Evolutionary conservation across 2,113 vertebrate species (phyloP).

Genomic region (Pseudorasbora parva): DNA sequence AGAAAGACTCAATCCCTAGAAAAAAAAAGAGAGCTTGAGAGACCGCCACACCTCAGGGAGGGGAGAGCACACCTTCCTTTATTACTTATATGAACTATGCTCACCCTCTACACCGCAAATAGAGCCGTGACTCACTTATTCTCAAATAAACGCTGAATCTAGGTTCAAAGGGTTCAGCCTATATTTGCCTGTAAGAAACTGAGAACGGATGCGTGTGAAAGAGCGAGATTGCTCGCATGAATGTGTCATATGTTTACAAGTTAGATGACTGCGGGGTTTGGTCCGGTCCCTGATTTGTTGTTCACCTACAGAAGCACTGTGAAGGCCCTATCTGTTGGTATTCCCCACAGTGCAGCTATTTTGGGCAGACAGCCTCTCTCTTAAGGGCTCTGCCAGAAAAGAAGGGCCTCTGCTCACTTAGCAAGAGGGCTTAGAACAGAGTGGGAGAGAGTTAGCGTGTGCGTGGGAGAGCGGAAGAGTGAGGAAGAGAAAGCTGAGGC

Average conservation of each 20-base stretch:
- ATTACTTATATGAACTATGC: slow-evolving; percentile 59
- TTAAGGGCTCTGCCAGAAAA: slow-evolving; percentile 63
- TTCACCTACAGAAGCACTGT: slow-evolving; percentile 52
- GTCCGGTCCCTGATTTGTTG: slow-evolving; percentile 33
- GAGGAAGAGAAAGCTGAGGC: slow-evolving; percentile 5
- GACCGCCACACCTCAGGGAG: slow-evolving; percentile 28
- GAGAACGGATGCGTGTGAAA: not conserved
- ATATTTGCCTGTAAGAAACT: slow-evolving; percentile 31
- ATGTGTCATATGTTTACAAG: slow-evolving; percentile 44
- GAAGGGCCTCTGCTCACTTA: slow-evolving; percentile 54
- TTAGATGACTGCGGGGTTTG: slow-evolving; percentile 7
- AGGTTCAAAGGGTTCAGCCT: slow-evolving; percentile 53
- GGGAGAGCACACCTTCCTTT: slow-evolving; percentile 34
- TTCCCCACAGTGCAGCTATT: slow-evolving; percentile 73
- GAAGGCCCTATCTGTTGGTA: slow-evolving; percentile 62
- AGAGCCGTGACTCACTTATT: slow-evolving; percentile 74
- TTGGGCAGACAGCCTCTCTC: slow-evolving; percentile 64
- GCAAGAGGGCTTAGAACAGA: slow-evolving; percentile 51
- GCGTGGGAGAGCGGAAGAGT: slow-evolving; percentile 26
- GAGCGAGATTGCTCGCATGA: not conserved
- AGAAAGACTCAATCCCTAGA: not conserved
- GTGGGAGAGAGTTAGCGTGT: slow-evolving; percentile 46
- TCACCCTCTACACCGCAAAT: slow-evolving; percentile 69
- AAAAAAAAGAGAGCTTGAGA: not conserved
- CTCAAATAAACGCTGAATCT: slow-evolving; percentile 70